Base-by-base conservation (phyloP, 2,888 invertebrate genomes). In the Neria commutata region DNA sequence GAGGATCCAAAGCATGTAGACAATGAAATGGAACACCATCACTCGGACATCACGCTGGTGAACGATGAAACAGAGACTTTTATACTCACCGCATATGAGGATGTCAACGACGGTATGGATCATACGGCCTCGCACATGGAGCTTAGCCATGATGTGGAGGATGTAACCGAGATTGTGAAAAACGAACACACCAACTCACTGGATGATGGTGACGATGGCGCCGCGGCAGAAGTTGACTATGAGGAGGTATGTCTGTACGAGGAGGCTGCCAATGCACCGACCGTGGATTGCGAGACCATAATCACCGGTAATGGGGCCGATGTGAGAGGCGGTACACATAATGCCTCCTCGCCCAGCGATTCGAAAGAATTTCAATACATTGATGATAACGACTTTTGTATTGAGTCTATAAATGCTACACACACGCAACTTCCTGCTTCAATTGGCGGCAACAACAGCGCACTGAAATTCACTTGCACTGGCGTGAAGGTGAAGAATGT, bases 231-330 rank as follows among this genome's bases (percentile, higher is more conserved):
- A 45, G 75, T 73, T 0, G 71, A 75, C 33, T 79, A 80, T 51
- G 74, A 74, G 45, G 79, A 79, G 59, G 78, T 79, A 0, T 78
- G 75, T 45, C 63, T 79, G 5, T 79, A 80, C 47, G 79, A 80
- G 54, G 79, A 80, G 33, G 68, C 72, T 5, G 68, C 66, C 16
- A 72, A 68, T 0, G 73, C 70, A 17, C 68, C 73, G 3, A 63
- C 68, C 0, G 65, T n/a, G n/a, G 74, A 74, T 45, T 77, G 77
- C 53, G 77, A 77, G 47, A 73, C 77, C 49, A 74, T 74, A 16
- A 72, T 72, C 6, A 68, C 66, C 16, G 73, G 69, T 0, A 74
- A 71, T 17, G 68, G 73, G 2, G 62, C 67, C 0, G 65, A 65
- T 48, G 70, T 70, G 0, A 61, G 61, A 11, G 64, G 54, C 17